Evolutionary conservation across 2,888 invertebrate genomes (phyloP).

Genomic region (Ochlodes sylvanus): DNA sequence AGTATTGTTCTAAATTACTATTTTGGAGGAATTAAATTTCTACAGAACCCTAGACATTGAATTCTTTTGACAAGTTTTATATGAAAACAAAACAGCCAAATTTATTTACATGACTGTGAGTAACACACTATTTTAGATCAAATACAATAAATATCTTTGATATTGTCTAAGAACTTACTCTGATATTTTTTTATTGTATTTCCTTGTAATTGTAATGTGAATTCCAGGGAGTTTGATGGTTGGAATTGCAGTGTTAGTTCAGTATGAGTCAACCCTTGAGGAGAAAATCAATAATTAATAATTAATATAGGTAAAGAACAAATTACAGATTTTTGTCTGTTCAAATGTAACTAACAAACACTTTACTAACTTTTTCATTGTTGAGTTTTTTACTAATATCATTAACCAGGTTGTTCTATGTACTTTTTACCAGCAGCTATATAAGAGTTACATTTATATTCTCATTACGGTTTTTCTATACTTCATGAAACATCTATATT

Average conservation of each 20-base stretch:
- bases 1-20: too few relatives aligned
- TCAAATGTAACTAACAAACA: background rate
- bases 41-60: too few relatives aligned
- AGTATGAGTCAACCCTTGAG: constrained; percentile 1
- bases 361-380: constrained; percentile 6
- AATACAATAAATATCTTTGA: too few relatives aligned
- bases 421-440: background rate
- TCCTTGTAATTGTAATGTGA: constrained; percentile 14
- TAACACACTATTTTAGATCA: too few relatives aligned
- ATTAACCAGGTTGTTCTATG: background rate
- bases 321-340: constrained; percentile 10
- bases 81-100: too few relatives aligned
- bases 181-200: constrained; percentile 3
- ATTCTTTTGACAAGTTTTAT: too few relatives aligned
- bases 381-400: constrained; percentile 8
- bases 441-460: background rate
- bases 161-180: too few relatives aligned
- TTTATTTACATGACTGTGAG: too few relatives aligned
- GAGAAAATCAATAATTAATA: constrained; percentile 12
- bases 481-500: background rate
- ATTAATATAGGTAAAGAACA: constrained; percentile 17
- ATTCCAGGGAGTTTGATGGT: constrained; percentile 14
- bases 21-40: too few relatives aligned
- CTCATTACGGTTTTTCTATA: background rate
- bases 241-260: constrained; percentile 14